Evolutionary conservation across 2,888 invertebrate species (phyloP).

Genomic region (Drosophila mettleri): DNA sequence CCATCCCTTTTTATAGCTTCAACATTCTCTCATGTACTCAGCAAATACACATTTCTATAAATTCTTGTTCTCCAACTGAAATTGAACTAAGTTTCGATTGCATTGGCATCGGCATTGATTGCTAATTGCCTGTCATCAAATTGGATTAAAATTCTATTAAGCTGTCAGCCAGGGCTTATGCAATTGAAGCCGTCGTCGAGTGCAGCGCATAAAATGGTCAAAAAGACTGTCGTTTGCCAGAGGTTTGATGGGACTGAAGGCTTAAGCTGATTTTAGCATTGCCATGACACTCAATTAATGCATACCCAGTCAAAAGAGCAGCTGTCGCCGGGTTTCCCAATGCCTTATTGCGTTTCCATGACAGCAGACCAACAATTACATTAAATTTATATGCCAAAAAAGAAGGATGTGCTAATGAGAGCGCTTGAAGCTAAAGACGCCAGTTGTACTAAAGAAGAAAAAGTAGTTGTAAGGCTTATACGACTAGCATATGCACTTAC

Average conservation of each 20-base stretch:
- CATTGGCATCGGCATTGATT: constrained; percentile 23
- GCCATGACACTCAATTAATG: constrained; percentile 61
- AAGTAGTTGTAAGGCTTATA: neutral
- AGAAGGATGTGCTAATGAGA: constrained; percentile 34
- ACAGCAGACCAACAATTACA: constrained; percentile 44
- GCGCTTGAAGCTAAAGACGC: constrained; percentile 4
- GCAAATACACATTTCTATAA: neutral
- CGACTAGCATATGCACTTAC: neutral
- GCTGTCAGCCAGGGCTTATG: constrained; percentile 43
- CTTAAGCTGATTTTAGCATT: constrained; percentile 61
- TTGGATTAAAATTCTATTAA: constrained; percentile 66
- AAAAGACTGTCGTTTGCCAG: constrained; percentile 24
- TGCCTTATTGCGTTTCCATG: constrained; percentile 38
- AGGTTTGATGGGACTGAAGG: constrained; percentile 40
- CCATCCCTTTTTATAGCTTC: constrained; percentile 5
- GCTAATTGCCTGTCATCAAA: constrained; percentile 61
- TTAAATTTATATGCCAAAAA: constrained; percentile 50
- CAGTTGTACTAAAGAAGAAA: neutral
- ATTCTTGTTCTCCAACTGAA: constrained; percentile 1
- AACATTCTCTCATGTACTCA: neutral
- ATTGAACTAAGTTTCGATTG: constrained; percentile 21
- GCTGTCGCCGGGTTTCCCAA: constrained; percentile 15
- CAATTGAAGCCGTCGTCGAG: constrained; percentile 34
- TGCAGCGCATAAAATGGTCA: constrained; percentile 30
- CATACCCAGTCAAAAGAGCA: constrained; percentile 14